These are phyloP conservation scores for Lutraria lutraria DNA, from an alignment of 2,888 invertebrate species.

Conservation along the genomic window DNA sequence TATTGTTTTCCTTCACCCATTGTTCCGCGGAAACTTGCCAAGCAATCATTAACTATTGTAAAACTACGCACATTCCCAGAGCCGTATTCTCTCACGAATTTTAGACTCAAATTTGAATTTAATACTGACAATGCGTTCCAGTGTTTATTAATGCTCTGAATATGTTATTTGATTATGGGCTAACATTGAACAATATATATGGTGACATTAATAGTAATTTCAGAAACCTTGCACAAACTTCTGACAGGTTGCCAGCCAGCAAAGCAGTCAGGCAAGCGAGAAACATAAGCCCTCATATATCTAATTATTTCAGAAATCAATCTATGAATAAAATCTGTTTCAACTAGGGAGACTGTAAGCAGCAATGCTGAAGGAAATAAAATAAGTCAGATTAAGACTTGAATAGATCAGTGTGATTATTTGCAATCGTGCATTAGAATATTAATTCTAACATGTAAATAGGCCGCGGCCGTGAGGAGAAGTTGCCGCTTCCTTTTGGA, in stretches of 20 bases:
- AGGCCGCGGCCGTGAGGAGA: background rate
- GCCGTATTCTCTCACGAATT: constrained; percentile 52
- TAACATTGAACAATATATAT: constrained; percentile 47
- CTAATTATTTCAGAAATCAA: constrained; percentile 6
- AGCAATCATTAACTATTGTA: constrained; percentile 54
- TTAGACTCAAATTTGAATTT: constrained; percentile 44
- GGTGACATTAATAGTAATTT: constrained; percentile 44
- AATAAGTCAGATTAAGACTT: background rate
- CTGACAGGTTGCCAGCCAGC: constrained; percentile 41
- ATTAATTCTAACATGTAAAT: too few species aligned
- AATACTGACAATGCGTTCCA: constrained; percentile 36
- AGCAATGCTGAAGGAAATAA: background rate
- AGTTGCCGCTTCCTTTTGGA: background rate
- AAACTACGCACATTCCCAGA: constrained; percentile 39
- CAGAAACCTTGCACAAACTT: constrained; percentile 44
- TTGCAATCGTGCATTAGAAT: background rate
- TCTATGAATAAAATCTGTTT: background rate
- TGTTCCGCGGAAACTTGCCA: constrained; percentile 53
- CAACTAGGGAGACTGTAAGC: background rate
- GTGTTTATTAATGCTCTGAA: constrained; percentile 28
- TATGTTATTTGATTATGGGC: constrained; percentile 47
- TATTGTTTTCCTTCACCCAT: constrained; percentile 51
- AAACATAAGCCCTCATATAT: background rate
- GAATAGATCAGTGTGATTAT: background rate
- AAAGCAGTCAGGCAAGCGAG: constrained; percentile 25